Evolutionary conservation across 1,140 invertebrate species (phyloP).

Genomic region (Parasteatoda tepidariorum): DNA sequence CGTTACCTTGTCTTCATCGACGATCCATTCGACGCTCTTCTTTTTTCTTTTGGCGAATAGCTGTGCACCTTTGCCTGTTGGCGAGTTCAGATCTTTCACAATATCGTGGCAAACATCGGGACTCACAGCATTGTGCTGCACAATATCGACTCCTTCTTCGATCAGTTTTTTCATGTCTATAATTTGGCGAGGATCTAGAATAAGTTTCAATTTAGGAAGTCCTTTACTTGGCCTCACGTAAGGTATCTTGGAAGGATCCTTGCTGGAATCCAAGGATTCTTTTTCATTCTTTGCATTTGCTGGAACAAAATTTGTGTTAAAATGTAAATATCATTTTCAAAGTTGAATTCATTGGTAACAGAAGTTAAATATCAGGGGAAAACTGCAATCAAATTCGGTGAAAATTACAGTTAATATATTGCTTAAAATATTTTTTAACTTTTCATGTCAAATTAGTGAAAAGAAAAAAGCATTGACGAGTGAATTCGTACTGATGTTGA

Average conservation of each 20-base stretch:
- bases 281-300: neutral
- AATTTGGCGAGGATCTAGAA: conserved; percentile 83
- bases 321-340: no score
- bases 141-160: conserved; percentile 72
- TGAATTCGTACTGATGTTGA: no score
- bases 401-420: no score
- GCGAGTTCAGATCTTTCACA: conserved; percentile 81
- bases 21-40: conserved; percentile 87
- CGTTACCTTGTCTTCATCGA: conserved; percentile 76
- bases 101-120: conserved; percentile 78
- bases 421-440: no score
- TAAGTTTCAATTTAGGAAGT: conserved; percentile 76
- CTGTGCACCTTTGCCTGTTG: conserved; percentile 83
- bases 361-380: no score
- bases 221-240: conserved; percentile 48
- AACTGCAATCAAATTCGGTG: no score
- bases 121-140: conserved; percentile 75
- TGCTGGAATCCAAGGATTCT: neutral
- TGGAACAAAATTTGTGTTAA: conserved; percentile 3
- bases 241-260: conserved; percentile 40
- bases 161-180: conserved; percentile 75
- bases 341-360: no score
- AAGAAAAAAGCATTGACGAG: no score
- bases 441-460: no score
- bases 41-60: conserved; percentile 88